Conservation (phyloP, 2,113 vertebrate genomes). For the Phrynosoma blainvillii region DNA sequence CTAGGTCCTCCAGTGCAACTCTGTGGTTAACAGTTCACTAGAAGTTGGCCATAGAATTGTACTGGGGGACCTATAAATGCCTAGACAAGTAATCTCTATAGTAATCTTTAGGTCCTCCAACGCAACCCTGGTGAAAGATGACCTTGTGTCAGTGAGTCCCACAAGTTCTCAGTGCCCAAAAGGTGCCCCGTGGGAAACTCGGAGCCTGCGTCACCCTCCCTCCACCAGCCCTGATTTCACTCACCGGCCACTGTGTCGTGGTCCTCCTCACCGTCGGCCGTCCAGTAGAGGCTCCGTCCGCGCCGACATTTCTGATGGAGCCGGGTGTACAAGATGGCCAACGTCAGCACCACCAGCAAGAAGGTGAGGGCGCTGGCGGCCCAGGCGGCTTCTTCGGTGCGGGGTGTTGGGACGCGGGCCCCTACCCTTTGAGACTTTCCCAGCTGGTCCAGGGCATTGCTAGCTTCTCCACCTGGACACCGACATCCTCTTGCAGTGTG, state of each 20-base stretch:
- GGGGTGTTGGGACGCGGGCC: constrained; percentile 64
- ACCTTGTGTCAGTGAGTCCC: background rate
- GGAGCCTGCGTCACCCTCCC: background rate
- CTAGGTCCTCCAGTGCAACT: too few species aligned
- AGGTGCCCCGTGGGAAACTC: background rate
- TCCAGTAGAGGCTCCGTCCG: constrained; percentile 87
- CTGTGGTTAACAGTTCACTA: too few species aligned
- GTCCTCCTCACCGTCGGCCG: constrained; percentile 62
- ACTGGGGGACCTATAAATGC: too few species aligned
- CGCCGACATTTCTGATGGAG: constrained; percentile 83
- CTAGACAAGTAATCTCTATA: too few species aligned
- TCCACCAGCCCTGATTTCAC: background rate
- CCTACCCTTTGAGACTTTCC: background rate
- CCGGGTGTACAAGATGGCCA: constrained; percentile 78
- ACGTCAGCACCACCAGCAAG: constrained; percentile 82
- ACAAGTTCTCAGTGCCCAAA: background rate
- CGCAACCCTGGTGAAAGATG: too few species aligned
- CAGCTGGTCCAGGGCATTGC: background rate
- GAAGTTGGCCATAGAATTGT: too few species aligned
- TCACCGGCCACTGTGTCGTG: constrained; percentile 72
- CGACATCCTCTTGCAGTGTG: fast-evolving
- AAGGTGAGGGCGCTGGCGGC: constrained; percentile 87
- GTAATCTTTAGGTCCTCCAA: too few species aligned
- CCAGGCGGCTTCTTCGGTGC: constrained; percentile 87
- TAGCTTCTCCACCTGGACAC: background rate